Conservation (phyloP, 2,797 vertebrate species). For the Labeo calbasu region DNA sequence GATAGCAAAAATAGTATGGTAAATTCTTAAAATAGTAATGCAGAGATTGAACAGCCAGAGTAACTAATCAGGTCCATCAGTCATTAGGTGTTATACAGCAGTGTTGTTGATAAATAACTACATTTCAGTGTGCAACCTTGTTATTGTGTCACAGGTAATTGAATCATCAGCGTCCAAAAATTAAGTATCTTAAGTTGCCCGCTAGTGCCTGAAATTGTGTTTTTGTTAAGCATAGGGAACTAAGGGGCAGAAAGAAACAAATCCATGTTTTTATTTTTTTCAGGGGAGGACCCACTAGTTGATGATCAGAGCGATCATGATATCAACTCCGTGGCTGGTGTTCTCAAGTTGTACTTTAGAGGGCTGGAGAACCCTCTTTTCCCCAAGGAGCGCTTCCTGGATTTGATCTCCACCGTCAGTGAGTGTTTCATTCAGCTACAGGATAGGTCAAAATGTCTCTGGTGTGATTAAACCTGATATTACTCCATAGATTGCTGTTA, state of each 20-base stretch:
- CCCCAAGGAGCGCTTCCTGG: slow-evolving; percentile 97
- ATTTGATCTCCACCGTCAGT: slow-evolving; percentile 98
- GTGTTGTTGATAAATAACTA: slow-evolving; percentile 1
- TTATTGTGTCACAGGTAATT: background rate
- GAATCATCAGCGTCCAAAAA: background rate
- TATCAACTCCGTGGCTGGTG: slow-evolving; percentile 97
- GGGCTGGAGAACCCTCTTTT: slow-evolving; percentile 97
- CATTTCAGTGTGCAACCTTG: background rate
- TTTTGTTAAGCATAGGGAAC: background rate
- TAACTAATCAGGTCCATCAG: background rate
- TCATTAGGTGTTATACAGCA: background rate
- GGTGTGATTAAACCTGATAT: background rate
- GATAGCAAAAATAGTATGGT: background rate
- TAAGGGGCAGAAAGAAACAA: background rate
- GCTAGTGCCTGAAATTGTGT: background rate
- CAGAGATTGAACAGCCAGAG: background rate
- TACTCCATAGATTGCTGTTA: slow-evolving; percentile 2
- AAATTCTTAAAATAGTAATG: background rate
- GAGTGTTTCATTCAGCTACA: slow-evolving; percentile 71
- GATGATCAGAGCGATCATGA: slow-evolving; percentile 96
- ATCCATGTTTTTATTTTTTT: slow-evolving; percentile 13
- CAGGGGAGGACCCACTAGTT: slow-evolving; percentile 95
- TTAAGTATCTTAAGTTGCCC: background rate
- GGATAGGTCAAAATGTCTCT: background rate
- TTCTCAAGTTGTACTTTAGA: slow-evolving; percentile 97